These are phyloP conservation scores for Mesoligia furuncula DNA, from an alignment of 2,888 invertebrate genomes.

Conservation along the genomic window DNA sequence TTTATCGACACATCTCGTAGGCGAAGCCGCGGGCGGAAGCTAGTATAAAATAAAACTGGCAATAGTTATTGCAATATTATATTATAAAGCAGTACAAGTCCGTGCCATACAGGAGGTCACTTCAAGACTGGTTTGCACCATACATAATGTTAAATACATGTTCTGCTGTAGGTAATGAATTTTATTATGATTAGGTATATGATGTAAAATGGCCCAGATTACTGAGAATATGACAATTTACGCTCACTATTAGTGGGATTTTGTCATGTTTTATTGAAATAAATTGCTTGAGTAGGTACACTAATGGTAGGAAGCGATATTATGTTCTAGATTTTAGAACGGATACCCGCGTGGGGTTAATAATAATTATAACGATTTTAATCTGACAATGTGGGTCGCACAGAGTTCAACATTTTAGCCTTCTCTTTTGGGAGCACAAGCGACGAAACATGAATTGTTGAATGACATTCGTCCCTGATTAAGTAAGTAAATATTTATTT, in stretches of 20 bases:
- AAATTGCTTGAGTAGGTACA: conserved; percentile 33
- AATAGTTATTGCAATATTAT: conserved; percentile 21
- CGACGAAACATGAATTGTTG: not conserved
- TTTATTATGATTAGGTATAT: conserved; percentile 24
- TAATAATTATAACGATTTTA: conserved; percentile 1
- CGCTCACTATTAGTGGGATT: conserved; percentile 16
- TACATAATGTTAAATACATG: conserved; percentile 35
- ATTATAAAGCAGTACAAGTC: conserved; percentile 32
- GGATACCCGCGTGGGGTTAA: conserved; percentile 16
- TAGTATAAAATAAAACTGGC: conserved; percentile 22
- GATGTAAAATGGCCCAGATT: conserved; percentile 45
- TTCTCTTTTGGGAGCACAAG: not conserved
- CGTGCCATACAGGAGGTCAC: conserved; percentile 21
- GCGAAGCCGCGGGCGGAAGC: too few relatives aligned
- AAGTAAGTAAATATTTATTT: not conserved
- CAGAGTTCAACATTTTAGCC: not conserved
- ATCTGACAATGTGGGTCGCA: not conserved
- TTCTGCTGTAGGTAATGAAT: conserved; percentile 21
- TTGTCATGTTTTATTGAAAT: conserved; percentile 30
- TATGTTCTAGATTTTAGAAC: conserved; percentile 1
- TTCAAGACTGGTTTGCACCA: conserved; percentile 49
- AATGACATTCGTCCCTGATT: not conserved
- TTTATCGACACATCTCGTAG: too few relatives aligned
- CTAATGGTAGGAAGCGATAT: conserved; percentile 20
- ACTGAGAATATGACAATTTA: conserved; percentile 15